Evolutionary conservation across 1,140 invertebrate species (phyloP).

Genomic region (Lysiphlebus fabarum): DNA sequence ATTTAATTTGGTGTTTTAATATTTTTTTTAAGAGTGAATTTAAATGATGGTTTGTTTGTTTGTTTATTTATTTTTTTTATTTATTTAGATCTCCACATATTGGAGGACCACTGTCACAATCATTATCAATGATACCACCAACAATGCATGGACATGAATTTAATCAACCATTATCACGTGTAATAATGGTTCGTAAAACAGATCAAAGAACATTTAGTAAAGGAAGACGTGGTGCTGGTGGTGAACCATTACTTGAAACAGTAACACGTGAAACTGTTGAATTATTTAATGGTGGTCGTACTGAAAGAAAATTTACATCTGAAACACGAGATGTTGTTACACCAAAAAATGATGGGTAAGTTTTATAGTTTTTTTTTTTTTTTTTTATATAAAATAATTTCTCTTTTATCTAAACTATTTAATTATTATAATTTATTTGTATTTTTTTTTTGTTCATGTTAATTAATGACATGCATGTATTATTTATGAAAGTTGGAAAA

Average conservation of each 20-base stretch:
- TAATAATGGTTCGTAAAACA: conserved; percentile 64
- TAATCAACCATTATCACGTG: conserved; percentile 57
- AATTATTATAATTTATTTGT: conserved; percentile 21
- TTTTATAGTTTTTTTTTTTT: conserved; percentile 5
- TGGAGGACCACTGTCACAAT: conserved; percentile 52
- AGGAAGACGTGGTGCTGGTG: conserved; percentile 47
- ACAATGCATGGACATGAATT: conserved; percentile 62
- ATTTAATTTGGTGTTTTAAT: conserved; percentile 15
- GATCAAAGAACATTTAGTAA: conserved; percentile 61
- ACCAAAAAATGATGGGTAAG: conserved; percentile 52
- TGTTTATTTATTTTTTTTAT: neutral
- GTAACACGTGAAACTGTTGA: conserved; percentile 62
- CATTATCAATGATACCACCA: conserved; percentile 53
- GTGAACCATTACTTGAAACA: conserved; percentile 56
- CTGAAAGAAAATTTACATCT: conserved; percentile 60
- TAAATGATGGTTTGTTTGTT: neutral
- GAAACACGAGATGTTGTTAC: conserved; percentile 58
- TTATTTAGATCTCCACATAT: conserved; percentile 46
- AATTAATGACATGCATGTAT: neutral
- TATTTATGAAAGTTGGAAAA: neutral
- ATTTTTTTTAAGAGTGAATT: neutral
- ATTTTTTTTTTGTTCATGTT: neutral
- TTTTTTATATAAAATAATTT: conserved; percentile 12
- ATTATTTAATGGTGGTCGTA: conserved; percentile 58
- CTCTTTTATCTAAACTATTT: conserved; percentile 6